Evolutionary conservation across 2,113 vertebrate species (phyloP).

Genomic region (Hippocampus abdominalis): DNA sequence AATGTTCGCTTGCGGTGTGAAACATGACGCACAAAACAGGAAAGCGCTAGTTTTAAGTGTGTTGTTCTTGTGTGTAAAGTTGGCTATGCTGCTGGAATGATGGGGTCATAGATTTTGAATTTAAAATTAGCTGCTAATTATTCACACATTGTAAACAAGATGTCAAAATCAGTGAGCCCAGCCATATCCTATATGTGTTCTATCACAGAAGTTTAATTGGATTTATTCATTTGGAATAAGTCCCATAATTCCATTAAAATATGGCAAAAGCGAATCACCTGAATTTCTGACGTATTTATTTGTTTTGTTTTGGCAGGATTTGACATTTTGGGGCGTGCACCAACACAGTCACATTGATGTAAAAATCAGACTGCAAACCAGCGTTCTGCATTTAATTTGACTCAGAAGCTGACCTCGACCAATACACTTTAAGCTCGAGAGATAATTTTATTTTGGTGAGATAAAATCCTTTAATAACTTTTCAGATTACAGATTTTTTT

Average conservation of each 20-base stretch:
- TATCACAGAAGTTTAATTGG: not conserved
- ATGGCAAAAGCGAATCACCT: not conserved
- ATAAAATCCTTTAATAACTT: constrained; percentile 2
- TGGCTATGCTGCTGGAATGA: not conserved
- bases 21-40: not conserved
- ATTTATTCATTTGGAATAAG: not conserved
- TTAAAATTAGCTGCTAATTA: not conserved
- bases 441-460: not conserved
- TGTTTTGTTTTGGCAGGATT: not conserved
- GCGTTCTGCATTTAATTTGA: too few relatives aligned
- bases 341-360: not conserved
- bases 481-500: not conserved
- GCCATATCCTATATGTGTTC: not conserved
- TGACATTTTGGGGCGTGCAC: not conserved
- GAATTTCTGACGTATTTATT: not conserved
- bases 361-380: too few relatives aligned
- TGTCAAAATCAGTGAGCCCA: not conserved
- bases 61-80: not conserved
- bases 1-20: not conserved
- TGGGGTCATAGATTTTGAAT: not conserved
- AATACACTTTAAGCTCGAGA: not conserved
- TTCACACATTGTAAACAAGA: not conserved
- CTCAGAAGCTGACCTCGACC: too few relatives aligned
- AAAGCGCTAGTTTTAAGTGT: not conserved
- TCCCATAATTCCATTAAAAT: not conserved